Percentiles rank a stretch among this genome's conserved stretches.
Conservation (phyloP, 2,888 invertebrate species). For the Rhingia campestris region DNA sequence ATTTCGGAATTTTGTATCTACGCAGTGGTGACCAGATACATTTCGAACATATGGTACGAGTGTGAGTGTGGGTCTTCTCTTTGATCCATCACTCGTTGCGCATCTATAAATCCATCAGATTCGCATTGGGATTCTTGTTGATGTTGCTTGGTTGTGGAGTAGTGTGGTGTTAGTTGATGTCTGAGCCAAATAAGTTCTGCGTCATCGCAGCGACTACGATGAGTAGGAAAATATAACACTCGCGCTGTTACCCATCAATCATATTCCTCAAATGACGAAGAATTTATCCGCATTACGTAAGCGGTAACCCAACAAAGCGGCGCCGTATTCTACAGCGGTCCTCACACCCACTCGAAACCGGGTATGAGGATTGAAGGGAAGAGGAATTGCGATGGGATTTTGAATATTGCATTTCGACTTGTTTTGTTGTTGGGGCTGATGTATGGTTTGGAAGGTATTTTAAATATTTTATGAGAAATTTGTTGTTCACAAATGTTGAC, state of each 20-base stretch:
- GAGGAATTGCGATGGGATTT: slow-evolving; percentile 14
- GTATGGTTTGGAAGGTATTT: too few relatives aligned
- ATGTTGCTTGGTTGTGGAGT: neutral
- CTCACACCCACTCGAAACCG: neutral
- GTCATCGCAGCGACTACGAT: slow-evolving; percentile 29
- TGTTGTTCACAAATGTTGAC: slow-evolving; percentile 12
- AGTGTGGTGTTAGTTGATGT: neutral
- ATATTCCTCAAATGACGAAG: slow-evolving; percentile 34
- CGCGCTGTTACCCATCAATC: slow-evolving; percentile 55
- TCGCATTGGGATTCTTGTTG: too few relatives aligned
- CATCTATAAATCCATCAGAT: neutral
- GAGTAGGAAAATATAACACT: slow-evolving; percentile 16
- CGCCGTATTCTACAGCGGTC: neutral
- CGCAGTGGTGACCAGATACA: neutral
- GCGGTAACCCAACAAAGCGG: neutral
- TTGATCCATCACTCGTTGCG: slow-evolving; percentile 37
- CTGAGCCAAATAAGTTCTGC: slow-evolving; percentile 12
- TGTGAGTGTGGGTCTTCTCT: slow-evolving; percentile 2
- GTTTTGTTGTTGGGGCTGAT: neutral
- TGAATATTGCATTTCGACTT: neutral
- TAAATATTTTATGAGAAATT: neutral
- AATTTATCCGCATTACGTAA: slow-evolving; percentile 45
- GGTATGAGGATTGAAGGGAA: neutral
- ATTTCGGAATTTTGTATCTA: slow-evolving; percentile 1
- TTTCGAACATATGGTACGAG: neutral